Evolutionary conservation across 2,888 invertebrate genomes (phyloP).

Genomic region (Diadegma fenestrale): DNA sequence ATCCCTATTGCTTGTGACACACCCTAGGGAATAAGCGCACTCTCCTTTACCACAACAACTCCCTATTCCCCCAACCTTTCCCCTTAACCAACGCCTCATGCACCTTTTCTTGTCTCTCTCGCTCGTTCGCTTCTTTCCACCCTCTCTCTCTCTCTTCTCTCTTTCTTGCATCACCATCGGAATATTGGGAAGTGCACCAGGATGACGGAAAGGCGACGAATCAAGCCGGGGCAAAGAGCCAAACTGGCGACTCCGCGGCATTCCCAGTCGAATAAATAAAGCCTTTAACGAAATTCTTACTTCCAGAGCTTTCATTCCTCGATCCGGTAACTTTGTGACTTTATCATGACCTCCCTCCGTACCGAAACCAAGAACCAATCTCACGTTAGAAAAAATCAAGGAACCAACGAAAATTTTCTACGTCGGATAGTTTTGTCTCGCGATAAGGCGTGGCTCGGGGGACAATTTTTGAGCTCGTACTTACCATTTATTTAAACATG

Average conservation of each 20-base stretch:
- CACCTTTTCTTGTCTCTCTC: background rate
- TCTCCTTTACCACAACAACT: constrained; percentile 19
- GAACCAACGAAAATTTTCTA: background rate
- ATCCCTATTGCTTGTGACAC: constrained; percentile 4
- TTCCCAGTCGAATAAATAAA: constrained; percentile 35
- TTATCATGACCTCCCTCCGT: background rate
- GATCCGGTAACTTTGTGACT: constrained; percentile 8
- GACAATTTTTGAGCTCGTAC: background rate
- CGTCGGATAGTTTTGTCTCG: background rate
- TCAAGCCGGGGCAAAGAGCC: constrained; percentile 41
- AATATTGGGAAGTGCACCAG: constrained; percentile 15
- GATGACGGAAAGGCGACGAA: constrained; percentile 33
- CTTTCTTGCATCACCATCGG: background rate
- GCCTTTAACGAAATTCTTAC: background rate
- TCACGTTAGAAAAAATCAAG: background rate
- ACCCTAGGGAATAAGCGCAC: constrained; percentile 17
- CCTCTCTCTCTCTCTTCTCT: background rate
- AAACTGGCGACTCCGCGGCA: constrained; percentile 30
- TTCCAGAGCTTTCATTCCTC: background rate
- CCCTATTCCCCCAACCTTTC: background rate
- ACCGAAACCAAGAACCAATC: background rate
- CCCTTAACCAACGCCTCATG: background rate
- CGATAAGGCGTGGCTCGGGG: background rate
- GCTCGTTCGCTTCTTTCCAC: background rate
- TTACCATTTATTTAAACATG: background rate